Evolutionary conservation across 2,888 invertebrate species (phyloP).

Genomic region (Hydrotaea diabolus): DNA sequence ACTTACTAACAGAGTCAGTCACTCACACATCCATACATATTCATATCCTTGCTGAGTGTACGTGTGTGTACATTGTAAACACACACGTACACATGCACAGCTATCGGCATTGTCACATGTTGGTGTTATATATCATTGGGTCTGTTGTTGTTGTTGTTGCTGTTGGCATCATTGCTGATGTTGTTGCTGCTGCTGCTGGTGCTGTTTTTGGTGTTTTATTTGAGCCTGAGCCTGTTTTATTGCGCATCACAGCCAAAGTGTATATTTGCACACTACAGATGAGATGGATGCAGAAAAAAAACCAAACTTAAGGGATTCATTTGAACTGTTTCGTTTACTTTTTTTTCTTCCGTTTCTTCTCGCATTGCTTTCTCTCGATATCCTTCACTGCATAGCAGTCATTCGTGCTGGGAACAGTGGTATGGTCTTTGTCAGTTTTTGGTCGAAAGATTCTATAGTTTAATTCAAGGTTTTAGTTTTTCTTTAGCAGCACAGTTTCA

Average conservation of each 20-base stretch:
- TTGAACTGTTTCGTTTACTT: neutral
- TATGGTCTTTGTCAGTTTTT: neutral
- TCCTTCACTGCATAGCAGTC: neutral
- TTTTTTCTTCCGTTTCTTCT: neutral
- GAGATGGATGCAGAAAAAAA: conserved; percentile 7
- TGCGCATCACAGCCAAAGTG: conserved; percentile 44
- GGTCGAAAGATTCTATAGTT: too few relatives aligned
- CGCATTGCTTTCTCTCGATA: neutral
- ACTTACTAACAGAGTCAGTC: neutral
- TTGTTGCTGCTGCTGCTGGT: neutral
- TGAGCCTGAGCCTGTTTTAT: conserved; percentile 46
- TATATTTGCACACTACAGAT: conserved; percentile 40
- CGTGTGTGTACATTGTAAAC: neutral
- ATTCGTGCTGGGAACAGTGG: neutral
- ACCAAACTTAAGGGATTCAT: conserved; percentile 35
- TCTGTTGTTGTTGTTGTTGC: neutral
- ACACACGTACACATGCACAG: neutral
- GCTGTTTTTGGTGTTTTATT: neutral
- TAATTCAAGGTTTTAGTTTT: too few relatives aligned
- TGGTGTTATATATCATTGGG: conserved; percentile 27
- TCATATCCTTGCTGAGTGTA: too few relatives aligned
- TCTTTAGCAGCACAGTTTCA: too few relatives aligned
- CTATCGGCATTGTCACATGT: neutral
- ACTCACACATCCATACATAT: too few relatives aligned
- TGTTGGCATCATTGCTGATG: neutral